Evolutionary conservation across 2,888 invertebrate species (phyloP).

Genomic region (Brachypalpus laphriformis): DNA sequence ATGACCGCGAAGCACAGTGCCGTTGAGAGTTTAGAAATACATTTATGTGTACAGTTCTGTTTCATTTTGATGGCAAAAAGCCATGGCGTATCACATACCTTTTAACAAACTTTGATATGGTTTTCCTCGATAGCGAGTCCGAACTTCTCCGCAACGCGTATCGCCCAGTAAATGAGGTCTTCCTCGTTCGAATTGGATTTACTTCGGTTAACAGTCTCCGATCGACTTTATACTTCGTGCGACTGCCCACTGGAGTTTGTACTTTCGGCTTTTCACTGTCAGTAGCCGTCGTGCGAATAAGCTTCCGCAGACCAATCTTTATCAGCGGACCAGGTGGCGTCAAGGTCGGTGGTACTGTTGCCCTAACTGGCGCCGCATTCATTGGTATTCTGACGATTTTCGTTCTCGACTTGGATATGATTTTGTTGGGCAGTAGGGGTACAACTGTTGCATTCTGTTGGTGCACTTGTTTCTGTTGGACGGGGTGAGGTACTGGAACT

Average conservation of each 20-base stretch:
- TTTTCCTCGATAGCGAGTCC: conserved; percentile 62
- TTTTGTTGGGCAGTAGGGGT: conserved; percentile 76
- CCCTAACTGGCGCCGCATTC: not conserved
- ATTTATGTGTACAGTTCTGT: too few species aligned
- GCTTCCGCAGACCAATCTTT: conserved; percentile 79
- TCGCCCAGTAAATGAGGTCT: conserved; percentile 78
- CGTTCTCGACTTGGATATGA: conserved; percentile 81
- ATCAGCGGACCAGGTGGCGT: conserved; percentile 76
- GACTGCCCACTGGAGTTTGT: not conserved
- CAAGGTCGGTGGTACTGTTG: not conserved
- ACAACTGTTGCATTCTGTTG: conserved; percentile 67
- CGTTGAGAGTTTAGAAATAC: too few species aligned
- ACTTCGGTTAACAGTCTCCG: conserved; percentile 65
- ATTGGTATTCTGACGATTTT: conserved; percentile 80
- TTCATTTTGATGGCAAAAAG: too few species aligned
- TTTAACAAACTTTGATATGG: conserved; percentile 64
- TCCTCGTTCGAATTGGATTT: conserved; percentile 76
- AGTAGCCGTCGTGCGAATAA: conserved; percentile 75
- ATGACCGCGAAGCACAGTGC: too few species aligned
- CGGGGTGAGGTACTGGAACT: conserved; percentile 34
- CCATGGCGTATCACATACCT: conserved; percentile 62
- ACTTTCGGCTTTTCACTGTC: conserved; percentile 8
- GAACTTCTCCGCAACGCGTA: conserved; percentile 78
- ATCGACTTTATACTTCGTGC: conserved; percentile 78
- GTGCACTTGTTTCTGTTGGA: conserved; percentile 49